Percentiles rank a stretch among this genome's conserved stretches.
These are phyloP conservation scores for Rhizoglyphus robini DNA, from an alignment of 1,140 invertebrate species.

Conservation along the genomic window DNA sequence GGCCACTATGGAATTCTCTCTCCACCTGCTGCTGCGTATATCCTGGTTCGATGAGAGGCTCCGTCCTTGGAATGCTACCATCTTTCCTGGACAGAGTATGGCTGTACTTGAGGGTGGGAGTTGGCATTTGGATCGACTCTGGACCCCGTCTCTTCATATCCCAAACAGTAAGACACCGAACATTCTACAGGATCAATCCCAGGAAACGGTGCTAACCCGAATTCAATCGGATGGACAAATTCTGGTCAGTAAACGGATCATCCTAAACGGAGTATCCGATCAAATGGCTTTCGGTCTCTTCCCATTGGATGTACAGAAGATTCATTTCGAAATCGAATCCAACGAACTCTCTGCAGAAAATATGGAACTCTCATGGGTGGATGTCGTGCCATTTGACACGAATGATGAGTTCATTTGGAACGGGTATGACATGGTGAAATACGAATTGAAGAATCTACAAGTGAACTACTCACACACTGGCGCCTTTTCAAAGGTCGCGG, in stretches of 20 bases:
- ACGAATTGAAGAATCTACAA: slow-evolving; percentile 11
- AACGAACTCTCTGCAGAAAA: slow-evolving; percentile 45
- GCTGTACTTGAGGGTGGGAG: slow-evolving; percentile 1
- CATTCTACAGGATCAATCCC: background rate
- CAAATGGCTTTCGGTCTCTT: slow-evolving; percentile 29
- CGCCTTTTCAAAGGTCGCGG: slow-evolving; percentile 31
- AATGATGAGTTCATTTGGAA: slow-evolving; percentile 38
- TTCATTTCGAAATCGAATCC: slow-evolving; percentile 45
- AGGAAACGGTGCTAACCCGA: background rate
- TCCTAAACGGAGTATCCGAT: background rate
- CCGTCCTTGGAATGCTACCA: background rate
- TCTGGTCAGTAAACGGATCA: slow-evolving; percentile 13
- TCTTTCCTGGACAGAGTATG: background rate
- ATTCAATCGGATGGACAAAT: slow-evolving; percentile 12
- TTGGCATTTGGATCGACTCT: slow-evolving; percentile 11
- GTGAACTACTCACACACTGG: slow-evolving; percentile 21
- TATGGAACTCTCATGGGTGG: slow-evolving; percentile 55
- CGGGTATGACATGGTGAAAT: slow-evolving; percentile 22
- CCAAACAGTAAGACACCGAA: slow-evolving; percentile 5
- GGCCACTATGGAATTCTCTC: background rate
- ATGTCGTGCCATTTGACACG: slow-evolving; percentile 52
- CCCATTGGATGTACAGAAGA: slow-evolving; percentile 44
- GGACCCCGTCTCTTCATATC: slow-evolving; percentile 6
- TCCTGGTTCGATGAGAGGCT: slow-evolving; percentile 11
- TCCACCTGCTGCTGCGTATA: slow-evolving; percentile 9